phyloP scores from a whole-genome alignment of 2,113 vertebrate species.

The Montifringilla adamsi region DNA sequence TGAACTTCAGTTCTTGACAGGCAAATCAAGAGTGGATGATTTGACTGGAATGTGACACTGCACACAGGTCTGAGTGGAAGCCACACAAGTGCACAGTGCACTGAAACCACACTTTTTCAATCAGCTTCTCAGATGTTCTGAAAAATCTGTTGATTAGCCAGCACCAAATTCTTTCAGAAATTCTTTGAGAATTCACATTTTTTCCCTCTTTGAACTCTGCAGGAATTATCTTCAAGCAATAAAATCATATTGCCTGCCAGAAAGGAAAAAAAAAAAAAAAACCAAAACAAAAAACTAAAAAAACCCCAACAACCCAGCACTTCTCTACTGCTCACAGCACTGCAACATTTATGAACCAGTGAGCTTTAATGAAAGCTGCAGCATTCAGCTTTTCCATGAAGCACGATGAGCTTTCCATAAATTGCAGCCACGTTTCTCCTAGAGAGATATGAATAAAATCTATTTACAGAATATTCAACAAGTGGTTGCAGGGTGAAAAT shows the following conservation, averaged over 20 bases:
- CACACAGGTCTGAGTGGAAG: background rate
- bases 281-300: no score
- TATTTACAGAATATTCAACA: slow-evolving; percentile 23
- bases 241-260: background rate
- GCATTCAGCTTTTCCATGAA: slow-evolving; percentile 46
- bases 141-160: background rate
- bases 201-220: background rate
- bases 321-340: background rate
- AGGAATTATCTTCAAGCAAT: background rate
- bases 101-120: background rate
- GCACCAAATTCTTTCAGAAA: background rate
- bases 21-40: background rate
- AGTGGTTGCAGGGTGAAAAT: slow-evolving; percentile 39
- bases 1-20: background rate
- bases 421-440: slow-evolving; percentile 40
- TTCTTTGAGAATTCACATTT: background rate
- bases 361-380: background rate
- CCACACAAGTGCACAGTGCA: background rate
- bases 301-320: background rate
- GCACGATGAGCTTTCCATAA: slow-evolving; percentile 35
- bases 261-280: background rate
- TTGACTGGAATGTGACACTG: background rate
- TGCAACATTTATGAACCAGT: slow-evolving; percentile 31
- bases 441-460: slow-evolving; percentile 39
- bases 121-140: background rate